Evolutionary conservation across 1,140 invertebrate species (phyloP).

Genomic region (Polypedilum vanderplanki): DNA sequence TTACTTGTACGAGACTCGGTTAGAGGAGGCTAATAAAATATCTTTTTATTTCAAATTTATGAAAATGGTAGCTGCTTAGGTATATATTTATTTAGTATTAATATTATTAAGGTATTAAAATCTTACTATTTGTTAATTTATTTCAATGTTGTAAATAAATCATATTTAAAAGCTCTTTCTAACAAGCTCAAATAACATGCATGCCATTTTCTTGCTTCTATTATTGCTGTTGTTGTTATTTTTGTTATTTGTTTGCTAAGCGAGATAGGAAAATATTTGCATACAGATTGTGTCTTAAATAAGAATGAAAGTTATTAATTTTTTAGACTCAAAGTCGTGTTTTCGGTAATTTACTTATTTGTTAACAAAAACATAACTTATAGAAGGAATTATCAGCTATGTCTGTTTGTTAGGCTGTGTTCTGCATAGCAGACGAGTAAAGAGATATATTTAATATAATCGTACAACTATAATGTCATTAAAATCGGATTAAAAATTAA

Average conservation of each 20-base stretch:
- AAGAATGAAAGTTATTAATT: slow-evolving; percentile 21
- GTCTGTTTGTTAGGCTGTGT: background rate
- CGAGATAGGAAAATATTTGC: background rate
- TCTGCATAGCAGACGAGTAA: background rate
- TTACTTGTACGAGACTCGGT: background rate
- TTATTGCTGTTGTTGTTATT: no score
- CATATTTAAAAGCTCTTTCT: background rate
- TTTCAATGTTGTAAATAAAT: slow-evolving; percentile 10
- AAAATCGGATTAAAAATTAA: slow-evolving; percentile 28
- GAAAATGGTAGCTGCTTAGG: slow-evolving; percentile 13
- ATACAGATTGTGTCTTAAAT: slow-evolving; percentile 3
- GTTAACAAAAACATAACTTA: slow-evolving; percentile 24
- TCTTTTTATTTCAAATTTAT: slow-evolving; percentile 23
- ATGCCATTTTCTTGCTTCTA: background rate
- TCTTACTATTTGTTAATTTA: slow-evolving; percentile 24
- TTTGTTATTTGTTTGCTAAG: background rate
- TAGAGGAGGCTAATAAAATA: background rate
- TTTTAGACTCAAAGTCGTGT: slow-evolving; percentile 12
- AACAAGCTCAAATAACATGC: background rate
- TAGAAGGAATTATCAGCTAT: slow-evolving; percentile 13
- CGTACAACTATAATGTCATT: slow-evolving; percentile 25
- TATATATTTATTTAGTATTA: background rate
- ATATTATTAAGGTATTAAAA: slow-evolving; percentile 22
- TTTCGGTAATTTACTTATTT: slow-evolving; percentile 28
- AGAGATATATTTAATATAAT: slow-evolving; percentile 24